These are phyloP conservation scores for Atractosteus spatula DNA, from an alignment of 2,113 vertebrate genomes.

Conservation along the genomic window DNA sequence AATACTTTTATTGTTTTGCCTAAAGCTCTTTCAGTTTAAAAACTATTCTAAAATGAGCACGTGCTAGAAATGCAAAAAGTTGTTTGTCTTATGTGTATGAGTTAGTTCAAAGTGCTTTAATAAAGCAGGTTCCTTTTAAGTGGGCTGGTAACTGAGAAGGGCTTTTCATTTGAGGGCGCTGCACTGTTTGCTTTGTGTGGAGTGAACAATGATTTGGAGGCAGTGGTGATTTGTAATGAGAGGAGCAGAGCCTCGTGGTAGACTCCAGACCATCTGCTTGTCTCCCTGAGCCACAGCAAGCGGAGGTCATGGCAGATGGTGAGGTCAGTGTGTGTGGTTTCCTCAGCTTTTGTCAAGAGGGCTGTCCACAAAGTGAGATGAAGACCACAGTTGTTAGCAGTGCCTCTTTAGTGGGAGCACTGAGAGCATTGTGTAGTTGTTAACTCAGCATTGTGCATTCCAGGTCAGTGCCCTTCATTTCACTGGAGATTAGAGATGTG, in stretches of 20 bases:
- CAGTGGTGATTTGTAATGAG: neutral
- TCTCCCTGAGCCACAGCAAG: neutral
- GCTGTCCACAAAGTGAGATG: neutral
- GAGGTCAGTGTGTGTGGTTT: neutral
- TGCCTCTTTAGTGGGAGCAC: neutral
- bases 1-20: no score
- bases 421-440: slow-evolving; percentile 1
- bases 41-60: no score
- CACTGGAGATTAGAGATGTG: no score
- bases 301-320: slow-evolving; percentile 2
- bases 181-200: no score
- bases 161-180: no score
- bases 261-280: neutral
- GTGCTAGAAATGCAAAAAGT: no score
- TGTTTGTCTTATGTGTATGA: no score
- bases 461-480: neutral
- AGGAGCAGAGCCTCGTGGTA: neutral
- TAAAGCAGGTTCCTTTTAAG: no score
- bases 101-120: no score
- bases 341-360: neutral
- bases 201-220: no score
- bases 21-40: no score
- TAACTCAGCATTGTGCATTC: neutral
- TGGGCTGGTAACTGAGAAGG: no score
- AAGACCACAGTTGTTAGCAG: neutral